Percentiles rank a stretch among this genome's conserved stretches.
phyloP scores from a whole-genome alignment of 2,888 invertebrate species.

The Sceliomorpha sp. region DNA sequence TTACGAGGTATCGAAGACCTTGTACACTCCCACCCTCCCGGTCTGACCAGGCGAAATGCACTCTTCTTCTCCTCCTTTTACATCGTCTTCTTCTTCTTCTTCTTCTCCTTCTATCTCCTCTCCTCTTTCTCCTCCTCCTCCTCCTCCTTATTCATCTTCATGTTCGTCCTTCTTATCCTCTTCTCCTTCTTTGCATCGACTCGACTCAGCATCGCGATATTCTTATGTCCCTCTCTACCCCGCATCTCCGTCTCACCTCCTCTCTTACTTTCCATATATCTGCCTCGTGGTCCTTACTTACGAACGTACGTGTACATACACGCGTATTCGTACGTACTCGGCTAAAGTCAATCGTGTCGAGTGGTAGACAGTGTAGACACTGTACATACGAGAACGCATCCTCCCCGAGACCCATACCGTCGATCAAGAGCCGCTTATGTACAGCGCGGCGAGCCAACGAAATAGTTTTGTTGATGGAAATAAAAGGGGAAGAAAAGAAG shows the following conservation, averaged over 20 bases:
- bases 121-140: constrained; percentile 23
- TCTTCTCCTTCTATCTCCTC: constrained; percentile 39
- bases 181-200: constrained; percentile 19
- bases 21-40: constrained; percentile 77
- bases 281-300: constrained; percentile 29
- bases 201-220: constrained; percentile 17
- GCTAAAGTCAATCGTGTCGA: constrained; percentile 56
- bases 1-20: constrained; percentile 80
- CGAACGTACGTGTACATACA: constrained; percentile 30
- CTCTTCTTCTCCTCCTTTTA: constrained; percentile 55
- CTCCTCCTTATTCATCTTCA: no score
- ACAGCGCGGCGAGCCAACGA: constrained; percentile 38
- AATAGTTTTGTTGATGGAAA: constrained; percentile 39
- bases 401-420: constrained; percentile 9
- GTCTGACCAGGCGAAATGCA: constrained; percentile 74
- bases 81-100: constrained; percentile 27
- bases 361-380: constrained; percentile 47
- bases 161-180: no score
- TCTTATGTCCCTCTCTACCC: constrained; percentile 15
- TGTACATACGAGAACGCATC: constrained; percentile 22
- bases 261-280: constrained; percentile 17
- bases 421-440: constrained; percentile 26
- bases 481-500: constrained; percentile 27
- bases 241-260: constrained; percentile 18
- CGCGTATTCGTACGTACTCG: constrained; percentile 40